Conservation (phyloP, 2,797 vertebrate species). For the Cephalopachus bancanus region DNA sequence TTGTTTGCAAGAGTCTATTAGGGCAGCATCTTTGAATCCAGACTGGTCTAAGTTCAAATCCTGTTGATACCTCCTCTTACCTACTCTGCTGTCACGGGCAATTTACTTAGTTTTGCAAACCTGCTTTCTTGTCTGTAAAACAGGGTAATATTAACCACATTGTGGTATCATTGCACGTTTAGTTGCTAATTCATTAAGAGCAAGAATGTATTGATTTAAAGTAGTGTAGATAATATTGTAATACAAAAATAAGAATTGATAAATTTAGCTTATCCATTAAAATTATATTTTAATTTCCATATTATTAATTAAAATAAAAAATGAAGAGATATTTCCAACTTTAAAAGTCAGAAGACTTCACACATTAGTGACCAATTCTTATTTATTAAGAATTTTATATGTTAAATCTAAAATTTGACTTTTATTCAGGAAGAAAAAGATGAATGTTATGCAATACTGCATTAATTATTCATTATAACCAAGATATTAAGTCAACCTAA, state of each 20-base stretch:
- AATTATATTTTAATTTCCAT: neutral
- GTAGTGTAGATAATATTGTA: neutral
- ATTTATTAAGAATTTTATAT: slow-evolving; percentile 18
- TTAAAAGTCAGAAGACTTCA: slow-evolving; percentile 63
- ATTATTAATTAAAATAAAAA: slow-evolving; percentile 44
- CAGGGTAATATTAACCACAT: neutral
- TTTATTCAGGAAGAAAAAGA: slow-evolving; percentile 32
- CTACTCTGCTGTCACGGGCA: neutral
- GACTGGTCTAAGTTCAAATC: neutral
- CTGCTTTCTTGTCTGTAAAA: neutral
- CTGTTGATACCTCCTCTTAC: neutral
- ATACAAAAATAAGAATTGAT: slow-evolving; percentile 42
- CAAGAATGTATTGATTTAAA: slow-evolving; percentile 41
- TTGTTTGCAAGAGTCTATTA: neutral
- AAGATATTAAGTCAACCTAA: neutral
- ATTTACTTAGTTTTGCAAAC: slow-evolving; percentile 49
- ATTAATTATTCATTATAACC: neutral
- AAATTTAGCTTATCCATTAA: slow-evolving; percentile 12
- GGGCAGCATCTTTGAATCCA: neutral
- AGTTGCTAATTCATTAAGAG: slow-evolving; percentile 53
- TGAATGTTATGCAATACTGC: neutral
- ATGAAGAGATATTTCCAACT: slow-evolving; percentile 47
- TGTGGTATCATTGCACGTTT: neutral
- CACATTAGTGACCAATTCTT: slow-evolving; percentile 39
- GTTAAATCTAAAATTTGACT: slow-evolving; percentile 23